Evolutionary conservation across 1,140 invertebrate species (phyloP).

Genomic region (Adelges cooleyi): DNA sequence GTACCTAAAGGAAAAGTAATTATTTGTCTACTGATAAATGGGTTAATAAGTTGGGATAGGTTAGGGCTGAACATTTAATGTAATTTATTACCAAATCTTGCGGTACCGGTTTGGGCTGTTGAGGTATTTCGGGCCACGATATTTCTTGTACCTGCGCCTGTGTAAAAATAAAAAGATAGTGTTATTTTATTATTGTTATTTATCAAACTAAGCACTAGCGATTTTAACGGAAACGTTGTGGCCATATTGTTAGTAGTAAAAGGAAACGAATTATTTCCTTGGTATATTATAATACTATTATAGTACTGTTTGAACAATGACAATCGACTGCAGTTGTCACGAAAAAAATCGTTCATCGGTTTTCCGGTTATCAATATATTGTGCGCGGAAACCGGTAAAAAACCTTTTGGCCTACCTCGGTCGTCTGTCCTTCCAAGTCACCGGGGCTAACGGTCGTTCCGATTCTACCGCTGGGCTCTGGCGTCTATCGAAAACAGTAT

Average conservation of each 20-base stretch:
- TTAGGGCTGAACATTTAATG: too few relatives aligned
- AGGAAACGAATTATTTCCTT: too few relatives aligned
- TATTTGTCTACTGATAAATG: not conserved
- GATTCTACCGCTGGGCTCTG: not conserved
- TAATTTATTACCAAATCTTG: slow-evolving; percentile 4
- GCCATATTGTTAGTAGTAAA: too few relatives aligned
- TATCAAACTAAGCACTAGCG: too few relatives aligned
- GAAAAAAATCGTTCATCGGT: too few relatives aligned
- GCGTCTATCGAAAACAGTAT: not conserved
- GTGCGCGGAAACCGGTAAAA: too few relatives aligned
- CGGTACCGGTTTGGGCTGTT: not conserved
- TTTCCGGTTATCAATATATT: too few relatives aligned
- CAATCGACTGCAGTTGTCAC: too few relatives aligned
- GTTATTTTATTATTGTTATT: too few relatives aligned
- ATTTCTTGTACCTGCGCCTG: not conserved
- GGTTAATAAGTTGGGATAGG: not conserved
- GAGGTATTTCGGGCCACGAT: slow-evolving; percentile 6
- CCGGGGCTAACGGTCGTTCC: not conserved
- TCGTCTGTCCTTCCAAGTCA: not conserved
- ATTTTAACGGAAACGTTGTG: too few relatives aligned
- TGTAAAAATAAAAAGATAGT: not conserved
- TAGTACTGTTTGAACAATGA: too few relatives aligned
- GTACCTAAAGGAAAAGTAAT: not conserved
- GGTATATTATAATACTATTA: too few relatives aligned
- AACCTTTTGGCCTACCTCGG: not conserved